A percentile compares a stretch with the other conserved stretches of the same genome.
Evolutionary conservation across 2,113 vertebrate genomes (phyloP).

Genomic region (Peromyscus polionotus): DNA sequence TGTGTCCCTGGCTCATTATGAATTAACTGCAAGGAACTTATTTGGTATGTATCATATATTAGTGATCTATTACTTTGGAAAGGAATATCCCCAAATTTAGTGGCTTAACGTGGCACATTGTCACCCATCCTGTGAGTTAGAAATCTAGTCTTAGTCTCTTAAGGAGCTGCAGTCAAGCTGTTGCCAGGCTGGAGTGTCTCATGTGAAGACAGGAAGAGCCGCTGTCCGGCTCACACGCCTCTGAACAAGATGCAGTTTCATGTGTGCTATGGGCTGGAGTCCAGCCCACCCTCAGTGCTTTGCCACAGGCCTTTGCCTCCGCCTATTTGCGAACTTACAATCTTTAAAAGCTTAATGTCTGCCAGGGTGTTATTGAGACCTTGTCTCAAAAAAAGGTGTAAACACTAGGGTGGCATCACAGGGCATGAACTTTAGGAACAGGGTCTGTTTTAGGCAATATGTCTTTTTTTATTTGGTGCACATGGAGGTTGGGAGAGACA

Average conservation of each 20-base stretch:
- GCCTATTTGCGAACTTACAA: not conserved
- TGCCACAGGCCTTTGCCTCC: not conserved
- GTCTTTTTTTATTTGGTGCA: not conserved
- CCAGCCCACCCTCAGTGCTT: not conserved
- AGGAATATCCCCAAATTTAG: not conserved
- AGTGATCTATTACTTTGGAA: not conserved
- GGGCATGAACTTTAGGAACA: not conserved
- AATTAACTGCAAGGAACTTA: constrained; percentile 18
- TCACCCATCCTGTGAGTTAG: not conserved
- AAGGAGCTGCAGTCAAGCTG: not conserved
- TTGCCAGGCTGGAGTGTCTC: not conserved
- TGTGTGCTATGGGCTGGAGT: not conserved
- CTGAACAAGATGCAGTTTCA: not conserved
- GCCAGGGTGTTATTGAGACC: not conserved
- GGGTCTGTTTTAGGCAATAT: not conserved
- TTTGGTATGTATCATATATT: constrained; percentile 25
- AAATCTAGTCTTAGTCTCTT: not conserved
- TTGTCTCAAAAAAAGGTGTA: not conserved
- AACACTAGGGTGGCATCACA: not conserved
- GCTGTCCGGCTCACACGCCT: not conserved
- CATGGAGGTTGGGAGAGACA: not conserved
- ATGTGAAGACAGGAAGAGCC: not conserved
- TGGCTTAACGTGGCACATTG: not conserved
- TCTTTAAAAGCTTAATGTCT: too few relatives aligned
- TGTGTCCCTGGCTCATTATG: not conserved